Percentiles rank a stretch among this genome's conserved stretches.
These are phyloP conservation scores for Pachliopta kotzebuea DNA, from an alignment of 2,888 invertebrate genomes.

Conservation along the genomic window DNA sequence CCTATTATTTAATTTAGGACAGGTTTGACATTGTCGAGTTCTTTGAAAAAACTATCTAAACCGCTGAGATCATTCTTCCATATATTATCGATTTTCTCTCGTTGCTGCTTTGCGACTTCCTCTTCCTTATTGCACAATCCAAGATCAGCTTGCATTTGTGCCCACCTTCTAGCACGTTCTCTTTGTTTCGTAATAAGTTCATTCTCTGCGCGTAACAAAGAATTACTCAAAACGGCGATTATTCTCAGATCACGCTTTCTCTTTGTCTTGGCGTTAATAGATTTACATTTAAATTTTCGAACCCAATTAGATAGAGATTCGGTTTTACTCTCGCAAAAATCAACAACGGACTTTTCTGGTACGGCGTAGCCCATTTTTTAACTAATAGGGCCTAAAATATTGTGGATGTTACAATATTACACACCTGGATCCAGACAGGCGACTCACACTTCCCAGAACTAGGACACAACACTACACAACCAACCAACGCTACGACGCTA, in stretches of 20 bases:
- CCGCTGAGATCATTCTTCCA: conserved; percentile 83
- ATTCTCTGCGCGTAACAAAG: conserved; percentile 80
- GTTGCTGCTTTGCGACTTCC: conserved; percentile 64
- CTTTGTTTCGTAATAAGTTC: conserved; percentile 82
- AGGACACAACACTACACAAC: conserved; percentile 64
- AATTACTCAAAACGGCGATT: conserved; percentile 83
- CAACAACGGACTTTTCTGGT: conserved; percentile 70
- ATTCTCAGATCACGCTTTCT: conserved; percentile 82
- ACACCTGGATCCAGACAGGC: conserved; percentile 77
- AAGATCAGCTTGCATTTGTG: conserved; percentile 75
- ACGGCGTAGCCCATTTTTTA: conserved; percentile 69
- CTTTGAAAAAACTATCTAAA: conserved; percentile 83
- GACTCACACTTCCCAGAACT: conserved; percentile 53
- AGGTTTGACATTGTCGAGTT: conserved; percentile 82
- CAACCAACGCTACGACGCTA: conserved; percentile 50
- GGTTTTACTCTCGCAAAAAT: conserved; percentile 79
- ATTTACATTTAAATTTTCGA: conserved; percentile 82
- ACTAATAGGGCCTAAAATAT: conserved; percentile 52
- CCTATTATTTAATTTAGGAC: conserved; percentile 56
- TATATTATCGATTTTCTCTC: conserved; percentile 70
- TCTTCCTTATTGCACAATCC: conserved; percentile 71
- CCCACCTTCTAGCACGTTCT: conserved; percentile 82
- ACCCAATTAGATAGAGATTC: conserved; percentile 83
- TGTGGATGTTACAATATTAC: conserved; percentile 62
- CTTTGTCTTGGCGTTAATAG: conserved; percentile 77